A percentile compares a stretch with the other conserved stretches of the same genome.
These are phyloP conservation scores for Noctua comes DNA, from an alignment of 2,888 invertebrate species.

Conservation along the genomic window DNA sequence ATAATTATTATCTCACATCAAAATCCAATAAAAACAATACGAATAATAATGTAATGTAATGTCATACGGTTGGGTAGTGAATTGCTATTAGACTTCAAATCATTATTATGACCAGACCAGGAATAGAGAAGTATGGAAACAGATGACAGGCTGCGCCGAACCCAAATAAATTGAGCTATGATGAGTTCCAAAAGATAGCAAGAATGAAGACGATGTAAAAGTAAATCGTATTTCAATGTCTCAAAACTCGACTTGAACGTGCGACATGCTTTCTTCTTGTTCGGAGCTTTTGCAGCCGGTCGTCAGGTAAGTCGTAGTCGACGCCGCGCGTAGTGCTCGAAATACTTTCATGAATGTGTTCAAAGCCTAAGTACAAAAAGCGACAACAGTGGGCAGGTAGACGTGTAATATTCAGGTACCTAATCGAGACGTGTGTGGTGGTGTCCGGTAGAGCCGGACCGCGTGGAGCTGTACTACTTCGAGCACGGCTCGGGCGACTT, in stretches of 20 bases:
- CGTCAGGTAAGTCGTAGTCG: not conserved
- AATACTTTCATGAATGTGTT: not conserved
- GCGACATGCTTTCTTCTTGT: not conserved
- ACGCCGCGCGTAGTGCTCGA: not conserved
- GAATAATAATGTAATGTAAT: too few relatives aligned
- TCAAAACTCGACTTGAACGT: not conserved
- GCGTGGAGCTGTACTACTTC: slow-evolving; percentile 81
- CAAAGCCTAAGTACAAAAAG: not conserved
- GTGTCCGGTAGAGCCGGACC: slow-evolving; percentile 69
- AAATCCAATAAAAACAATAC: too few relatives aligned
- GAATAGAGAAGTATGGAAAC: too few relatives aligned
- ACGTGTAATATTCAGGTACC: not conserved
- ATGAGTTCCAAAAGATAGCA: not conserved
- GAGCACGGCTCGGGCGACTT: slow-evolving; percentile 71
- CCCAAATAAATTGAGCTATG: too few relatives aligned
- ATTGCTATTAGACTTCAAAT: too few relatives aligned
- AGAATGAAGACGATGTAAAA: not conserved
- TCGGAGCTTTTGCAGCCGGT: not conserved
- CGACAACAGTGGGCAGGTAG: not conserved
- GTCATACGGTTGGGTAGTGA: too few relatives aligned
- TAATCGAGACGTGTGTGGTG: not conserved
- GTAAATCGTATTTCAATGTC: not conserved
- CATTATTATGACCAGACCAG: too few relatives aligned
- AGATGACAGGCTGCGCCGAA: too few relatives aligned
- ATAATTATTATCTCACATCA: too few relatives aligned